A percentile compares a stretch with the other conserved stretches of the same genome.
Evolutionary conservation across 2,888 invertebrate genomes (phyloP).

Genomic region (Gnatocerus cornutus): DNA sequence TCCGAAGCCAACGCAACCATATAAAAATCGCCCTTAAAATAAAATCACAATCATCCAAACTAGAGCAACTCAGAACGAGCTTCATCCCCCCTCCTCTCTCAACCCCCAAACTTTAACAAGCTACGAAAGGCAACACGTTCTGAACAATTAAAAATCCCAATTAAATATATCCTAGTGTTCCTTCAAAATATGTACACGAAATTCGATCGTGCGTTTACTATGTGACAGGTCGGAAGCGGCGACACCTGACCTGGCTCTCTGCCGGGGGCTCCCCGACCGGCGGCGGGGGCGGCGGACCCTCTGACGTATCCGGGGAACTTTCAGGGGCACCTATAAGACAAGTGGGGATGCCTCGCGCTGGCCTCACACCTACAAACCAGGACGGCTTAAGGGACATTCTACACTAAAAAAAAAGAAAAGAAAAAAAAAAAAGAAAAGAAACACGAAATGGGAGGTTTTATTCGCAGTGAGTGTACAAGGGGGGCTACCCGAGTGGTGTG

Average conservation of each 20-base stretch:
- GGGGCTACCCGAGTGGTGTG: neutral
- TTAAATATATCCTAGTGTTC: conserved; percentile 39
- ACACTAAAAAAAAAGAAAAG: conserved; percentile 1
- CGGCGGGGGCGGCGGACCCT: conserved; percentile 66
- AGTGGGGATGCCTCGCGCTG: conserved; percentile 69
- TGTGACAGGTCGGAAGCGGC: conserved; percentile 69
- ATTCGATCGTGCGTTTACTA: conserved; percentile 58
- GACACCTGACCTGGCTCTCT: conserved; percentile 68
- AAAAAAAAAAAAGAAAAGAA: conserved; percentile 5
- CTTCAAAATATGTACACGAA: conserved; percentile 44
- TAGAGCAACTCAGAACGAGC: conserved; percentile 38
- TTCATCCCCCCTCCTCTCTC: conserved; percentile 5
- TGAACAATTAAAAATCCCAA: conserved; percentile 39
- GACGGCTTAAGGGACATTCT: conserved; percentile 4
- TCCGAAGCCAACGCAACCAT: conserved; percentile 26
- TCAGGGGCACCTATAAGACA: conserved; percentile 68
- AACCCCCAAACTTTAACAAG: conserved; percentile 36
- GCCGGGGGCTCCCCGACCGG: conserved; percentile 67
- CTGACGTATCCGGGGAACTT: conserved; percentile 66
- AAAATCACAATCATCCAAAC: conserved; percentile 44
- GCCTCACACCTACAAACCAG: conserved; percentile 39
- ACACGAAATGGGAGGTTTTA: neutral
- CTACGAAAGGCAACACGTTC: conserved; percentile 49
- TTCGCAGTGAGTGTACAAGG: neutral
- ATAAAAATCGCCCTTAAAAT: conserved; percentile 40